phyloP scores from a whole-genome alignment of 2,113 vertebrate genomes.

The Cricetomys ansorgei region DNA sequence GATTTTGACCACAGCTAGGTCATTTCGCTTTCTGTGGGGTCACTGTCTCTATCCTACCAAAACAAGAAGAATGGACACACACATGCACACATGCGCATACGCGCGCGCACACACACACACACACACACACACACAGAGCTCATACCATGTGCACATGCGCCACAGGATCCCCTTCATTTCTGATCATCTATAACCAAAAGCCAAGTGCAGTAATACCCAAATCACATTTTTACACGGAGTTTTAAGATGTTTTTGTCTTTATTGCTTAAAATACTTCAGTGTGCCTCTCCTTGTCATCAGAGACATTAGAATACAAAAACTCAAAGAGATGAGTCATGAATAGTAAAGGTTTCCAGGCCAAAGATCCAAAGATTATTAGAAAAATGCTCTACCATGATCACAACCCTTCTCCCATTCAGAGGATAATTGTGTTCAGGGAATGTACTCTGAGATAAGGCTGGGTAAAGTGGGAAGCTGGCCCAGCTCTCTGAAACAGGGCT shows the following conservation, averaged over 20 bases:
- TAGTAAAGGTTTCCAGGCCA: constrained; percentile 28
- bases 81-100: not conserved
- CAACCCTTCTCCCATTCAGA: constrained; percentile 2
- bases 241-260: constrained; percentile 54
- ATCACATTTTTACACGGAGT: constrained; percentile 20
- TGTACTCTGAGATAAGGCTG: constrained; percentile 64
- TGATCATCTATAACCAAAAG: constrained; percentile 13
- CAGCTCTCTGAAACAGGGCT: constrained; percentile 66
- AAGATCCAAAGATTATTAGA: not conserved
- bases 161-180: not conserved
- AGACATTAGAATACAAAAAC: constrained; percentile 47
- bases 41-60: not conserved
- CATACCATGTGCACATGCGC: too few species aligned
- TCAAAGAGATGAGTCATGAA: constrained; percentile 12
- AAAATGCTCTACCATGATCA: constrained; percentile 47
- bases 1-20: not conserved
- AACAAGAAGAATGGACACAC: not conserved
- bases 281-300: not conserved
- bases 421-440: constrained; percentile 62
- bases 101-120: not conserved
- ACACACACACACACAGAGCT: not conserved
- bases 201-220: not conserved
- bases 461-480: constrained; percentile 66
- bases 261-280: constrained; percentile 50
- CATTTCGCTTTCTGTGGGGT: not conserved